Evolutionary conservation across 2,888 invertebrate species (phyloP).

Genomic region (Anaspis maculata): DNA sequence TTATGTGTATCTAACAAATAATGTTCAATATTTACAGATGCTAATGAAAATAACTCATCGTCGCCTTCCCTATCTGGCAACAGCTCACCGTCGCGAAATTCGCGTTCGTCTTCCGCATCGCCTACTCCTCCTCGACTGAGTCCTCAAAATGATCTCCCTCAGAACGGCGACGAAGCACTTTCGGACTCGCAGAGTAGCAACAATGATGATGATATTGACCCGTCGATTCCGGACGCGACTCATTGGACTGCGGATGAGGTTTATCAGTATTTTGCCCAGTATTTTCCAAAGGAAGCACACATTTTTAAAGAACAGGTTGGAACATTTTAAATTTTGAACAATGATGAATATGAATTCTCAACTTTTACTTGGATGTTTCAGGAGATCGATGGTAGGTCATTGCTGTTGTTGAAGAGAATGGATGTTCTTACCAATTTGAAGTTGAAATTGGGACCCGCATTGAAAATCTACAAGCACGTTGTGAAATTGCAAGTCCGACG

Average conservation of each 20-base stretch:
- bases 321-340: too few relatives aligned
- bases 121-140: slow-evolving; percentile 36
- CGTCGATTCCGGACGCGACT: slow-evolving; percentile 67
- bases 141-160: slow-evolving; percentile 29
- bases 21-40: neutral
- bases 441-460: slow-evolving; percentile 78
- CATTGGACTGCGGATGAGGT: slow-evolving; percentile 81
- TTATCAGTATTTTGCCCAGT: slow-evolving; percentile 65
- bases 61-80: slow-evolving; percentile 21
- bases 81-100: slow-evolving; percentile 23
- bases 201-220: slow-evolving; percentile 48
- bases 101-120: slow-evolving; percentile 23
- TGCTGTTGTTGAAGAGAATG: slow-evolving; percentile 73
- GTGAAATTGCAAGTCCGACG: slow-evolving; percentile 72
- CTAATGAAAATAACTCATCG: slow-evolving; percentile 15
- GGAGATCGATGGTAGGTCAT: slow-evolving; percentile 87
- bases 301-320: slow-evolving; percentile 74
- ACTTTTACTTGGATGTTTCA: slow-evolving; percentile 35
- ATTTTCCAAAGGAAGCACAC: slow-evolving; percentile 72
- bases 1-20: too few relatives aligned
- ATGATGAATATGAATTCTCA: too few relatives aligned
- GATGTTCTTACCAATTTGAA: slow-evolving; percentile 78
- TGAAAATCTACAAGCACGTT: slow-evolving; percentile 41
- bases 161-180: slow-evolving; percentile 10
- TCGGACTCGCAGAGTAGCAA: slow-evolving; percentile 28